Base-by-base conservation (phyloP, 1,140 invertebrate genomes). In the Listronotus bonariensis region DNA sequence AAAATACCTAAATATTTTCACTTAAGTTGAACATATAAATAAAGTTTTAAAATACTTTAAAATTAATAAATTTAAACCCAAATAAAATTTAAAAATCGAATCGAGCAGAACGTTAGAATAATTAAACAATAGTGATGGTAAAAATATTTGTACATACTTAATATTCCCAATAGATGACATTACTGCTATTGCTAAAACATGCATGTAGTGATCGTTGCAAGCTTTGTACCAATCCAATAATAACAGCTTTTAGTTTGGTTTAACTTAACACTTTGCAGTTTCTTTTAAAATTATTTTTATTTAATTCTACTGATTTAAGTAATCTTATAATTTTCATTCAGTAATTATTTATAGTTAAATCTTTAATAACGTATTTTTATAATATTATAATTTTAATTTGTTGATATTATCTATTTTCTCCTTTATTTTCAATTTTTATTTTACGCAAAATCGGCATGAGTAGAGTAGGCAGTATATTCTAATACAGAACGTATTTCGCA, bases 131-230 rank as follows among this genome's bases (percentile, higher is more conserved):
- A 26, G 1, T 26, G 20, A 26, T 26, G 20, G 7, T 52, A 3
- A 52, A n/a, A 32, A 1, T n/a, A 14, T 12, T 20, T 53, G 9
- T 53, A 14, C 15, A n/a, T 36, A 53, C 32, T 14, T 15, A 48
- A 8, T 15, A 48, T 58, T 58, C 48, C 32, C 31, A 61, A 38
- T 17, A 26, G 11, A 53, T n/a, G 12, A 62, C 40, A 32, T 53
- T 68, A 72, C 71, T 72, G 71, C 71, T 72, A 72, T 72, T 72
- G 71, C 71, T 72, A 60, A 55, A 66, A 57, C 45, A 59, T 43
- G 20, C 18, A 43, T 45, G 42, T 20, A 26, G 6, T n/a, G 12
- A 18, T 31, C 12, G 12, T 18, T 20, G 26, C 45, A 12, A 48
- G 26, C 10, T 48, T 48, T 9, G 17, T 48, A 20, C 11, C 17